phyloP scores from a whole-genome alignment of 2,888 invertebrate species.

The Parnassius glacialis region DNA sequence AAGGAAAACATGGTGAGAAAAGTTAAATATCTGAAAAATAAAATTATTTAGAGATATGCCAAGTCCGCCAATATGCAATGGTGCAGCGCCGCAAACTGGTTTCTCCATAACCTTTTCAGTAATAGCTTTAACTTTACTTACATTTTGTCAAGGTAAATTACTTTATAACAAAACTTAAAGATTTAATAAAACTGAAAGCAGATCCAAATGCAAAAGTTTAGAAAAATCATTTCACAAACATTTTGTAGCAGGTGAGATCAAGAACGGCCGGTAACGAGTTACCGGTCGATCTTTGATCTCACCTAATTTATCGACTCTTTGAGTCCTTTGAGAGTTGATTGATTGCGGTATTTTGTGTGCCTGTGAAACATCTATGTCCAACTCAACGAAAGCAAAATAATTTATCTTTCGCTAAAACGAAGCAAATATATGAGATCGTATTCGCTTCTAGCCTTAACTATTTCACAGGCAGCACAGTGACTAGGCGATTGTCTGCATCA shows the following conservation, averaged over 20 bases:
- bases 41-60: neutral
- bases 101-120: too few relatives aligned
- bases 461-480: too few relatives aligned
- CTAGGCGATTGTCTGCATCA: too few relatives aligned
- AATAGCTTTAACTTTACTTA: neutral
- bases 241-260: neutral
- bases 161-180: neutral
- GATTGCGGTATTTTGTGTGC: slow-evolving; percentile 21
- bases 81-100: too few relatives aligned
- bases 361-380: slow-evolving; percentile 9
- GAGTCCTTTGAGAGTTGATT: slow-evolving; percentile 26
- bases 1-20: neutral
- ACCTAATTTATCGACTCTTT: slow-evolving; percentile 23
- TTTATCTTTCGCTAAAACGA: neutral
- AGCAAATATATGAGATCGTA: too few relatives aligned
- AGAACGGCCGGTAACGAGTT: slow-evolving; percentile 2
- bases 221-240: slow-evolving; percentile 14
- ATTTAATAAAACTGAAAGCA: neutral
- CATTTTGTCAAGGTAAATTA: neutral
- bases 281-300: slow-evolving; percentile 8
- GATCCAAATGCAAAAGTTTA: neutral
- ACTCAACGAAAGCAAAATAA: slow-evolving; percentile 6
- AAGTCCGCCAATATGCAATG: too few relatives aligned
- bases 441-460: too few relatives aligned
- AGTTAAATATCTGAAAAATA: neutral